phyloP scores from a whole-genome alignment of 2,797 vertebrate genomes.

The Pangasius sanitwongsei region DNA sequence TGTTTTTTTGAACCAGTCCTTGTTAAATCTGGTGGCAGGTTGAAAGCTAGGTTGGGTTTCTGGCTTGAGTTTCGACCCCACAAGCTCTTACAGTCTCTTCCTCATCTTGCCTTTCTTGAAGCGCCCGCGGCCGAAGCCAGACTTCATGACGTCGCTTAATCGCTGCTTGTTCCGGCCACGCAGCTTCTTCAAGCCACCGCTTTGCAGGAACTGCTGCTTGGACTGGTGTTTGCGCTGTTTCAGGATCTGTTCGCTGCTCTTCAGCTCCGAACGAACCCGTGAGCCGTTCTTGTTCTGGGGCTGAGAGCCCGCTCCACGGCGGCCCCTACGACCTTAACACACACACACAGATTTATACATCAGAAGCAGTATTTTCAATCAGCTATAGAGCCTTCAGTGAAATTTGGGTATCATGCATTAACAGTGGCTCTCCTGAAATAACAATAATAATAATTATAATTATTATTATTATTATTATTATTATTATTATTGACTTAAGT shows the following conservation, averaged over 20 bases:
- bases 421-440: neutral
- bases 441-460: too few species aligned
- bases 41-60: neutral
- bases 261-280: constrained; percentile 82
- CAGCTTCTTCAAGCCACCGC: constrained; percentile 83
- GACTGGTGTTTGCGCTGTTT: constrained; percentile 81
- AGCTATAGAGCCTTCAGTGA: neutral
- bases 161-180: constrained; percentile 75
- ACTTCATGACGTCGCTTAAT: constrained; percentile 79
- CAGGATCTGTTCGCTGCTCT: constrained; percentile 87
- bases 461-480: neutral
- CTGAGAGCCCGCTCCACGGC: constrained; percentile 42
- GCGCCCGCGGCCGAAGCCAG: constrained; percentile 81
- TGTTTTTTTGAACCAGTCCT: neutral
- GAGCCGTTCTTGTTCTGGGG: constrained; percentile 6
- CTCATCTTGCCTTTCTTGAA: constrained; percentile 88
- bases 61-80: neutral
- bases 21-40: neutral
- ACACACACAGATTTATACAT: neutral
- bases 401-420: neutral
- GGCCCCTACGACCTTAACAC: constrained; percentile 47
- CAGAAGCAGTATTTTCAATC: neutral
- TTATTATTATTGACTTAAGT: neutral
- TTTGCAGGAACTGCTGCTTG: constrained; percentile 89
- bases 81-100: constrained; percentile 76